Evolutionary conservation across 2,888 invertebrate species (phyloP).

Genomic region (Metalampra italica): DNA sequence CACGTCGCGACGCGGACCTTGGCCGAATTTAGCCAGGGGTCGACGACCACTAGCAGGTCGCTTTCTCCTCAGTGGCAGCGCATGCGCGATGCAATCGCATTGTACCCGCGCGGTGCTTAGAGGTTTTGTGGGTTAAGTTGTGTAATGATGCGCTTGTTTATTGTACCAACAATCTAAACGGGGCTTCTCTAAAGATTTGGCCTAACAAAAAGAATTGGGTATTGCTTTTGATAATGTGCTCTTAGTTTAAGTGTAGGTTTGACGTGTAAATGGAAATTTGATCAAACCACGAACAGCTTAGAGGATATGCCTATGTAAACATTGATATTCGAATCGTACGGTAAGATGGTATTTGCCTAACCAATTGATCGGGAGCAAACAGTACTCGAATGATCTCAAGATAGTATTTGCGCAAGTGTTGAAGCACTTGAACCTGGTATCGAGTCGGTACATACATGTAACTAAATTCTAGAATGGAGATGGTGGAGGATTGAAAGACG

Average conservation of each 20-base stretch:
- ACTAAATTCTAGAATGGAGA: too few species aligned
- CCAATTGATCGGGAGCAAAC: conserved; percentile 32
- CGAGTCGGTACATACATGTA: conserved; percentile 14
- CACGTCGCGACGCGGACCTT: conserved; percentile 48
- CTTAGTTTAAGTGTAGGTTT: too few species aligned
- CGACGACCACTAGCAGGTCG: conserved; percentile 51
- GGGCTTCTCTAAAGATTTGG: too few species aligned
- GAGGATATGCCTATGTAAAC: conserved; percentile 14
- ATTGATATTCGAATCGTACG: conserved; percentile 18
- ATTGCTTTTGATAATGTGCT: too few species aligned
- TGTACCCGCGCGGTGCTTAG: conserved; percentile 27
- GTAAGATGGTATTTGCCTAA: conserved; percentile 31
- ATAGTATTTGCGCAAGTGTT: conserved; percentile 29
- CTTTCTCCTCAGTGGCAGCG: conserved; percentile 54
- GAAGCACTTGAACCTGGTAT: conserved; percentile 23
- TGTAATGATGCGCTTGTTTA: not conserved
- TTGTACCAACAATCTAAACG: conserved; percentile 16
- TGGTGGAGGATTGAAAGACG: too few species aligned
- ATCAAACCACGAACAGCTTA: conserved; percentile 7
- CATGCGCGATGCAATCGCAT: conserved; percentile 47
- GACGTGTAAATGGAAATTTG: conserved; percentile 5
- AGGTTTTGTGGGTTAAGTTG: conserved; percentile 8
- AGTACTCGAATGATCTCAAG: conserved; percentile 28
- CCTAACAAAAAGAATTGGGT: too few species aligned
- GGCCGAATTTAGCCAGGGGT: conserved; percentile 66